Evolutionary conservation across 2,113 vertebrate species (phyloP), one percentile per base, ranked within the genome.

Genomic region (Python bivittatus): DNA sequence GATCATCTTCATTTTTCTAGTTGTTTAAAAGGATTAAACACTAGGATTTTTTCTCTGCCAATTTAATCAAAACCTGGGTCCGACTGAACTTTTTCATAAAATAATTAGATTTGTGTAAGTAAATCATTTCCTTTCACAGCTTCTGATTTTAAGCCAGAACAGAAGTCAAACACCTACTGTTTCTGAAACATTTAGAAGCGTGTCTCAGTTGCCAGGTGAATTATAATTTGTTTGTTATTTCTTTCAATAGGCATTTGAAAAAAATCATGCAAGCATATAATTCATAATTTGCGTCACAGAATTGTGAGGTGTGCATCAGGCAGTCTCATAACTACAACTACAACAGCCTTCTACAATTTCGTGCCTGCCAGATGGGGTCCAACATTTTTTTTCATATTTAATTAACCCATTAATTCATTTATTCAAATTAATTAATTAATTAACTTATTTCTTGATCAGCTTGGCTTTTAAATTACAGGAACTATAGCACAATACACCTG

Each of bases 221-320:
- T 57, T 88, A 94, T 93, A 42, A 22, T 85, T 94, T 94, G 64
- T 91, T 56, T 91, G 42, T 88, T 94, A 88, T 61, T 93, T 33
- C 33, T 72, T 94, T 94, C 93, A 90, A 92, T 12, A 64, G 10
- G 72, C 27, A 95, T 92, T 23, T 89, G 44, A 23, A 29, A 58
- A 25, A 93, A 94, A 58, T 0, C 27, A 54, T 56, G 29, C 29
- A 92, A 90, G 93, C 22, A 92, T 42, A 79, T 33, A 1, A 89
- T 93, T 90, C 87, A 72, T 53, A 33, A 22, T 88, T 88, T 17
- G 25, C 22, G 42, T 12, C 9, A 86, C 68, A 88, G 6, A 94
- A 95, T 86, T 92, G 85, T 88, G 42, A 89, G 9, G 52, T 3
- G 29, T 17, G 84, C 42, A 89, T 22, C 7, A 88, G 13, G 86